A percentile compares a stretch with the other conserved stretches of the same genome.
Conservation (phyloP, 1,140 invertebrate genomes). For the Melitaea cinxia region DNA sequence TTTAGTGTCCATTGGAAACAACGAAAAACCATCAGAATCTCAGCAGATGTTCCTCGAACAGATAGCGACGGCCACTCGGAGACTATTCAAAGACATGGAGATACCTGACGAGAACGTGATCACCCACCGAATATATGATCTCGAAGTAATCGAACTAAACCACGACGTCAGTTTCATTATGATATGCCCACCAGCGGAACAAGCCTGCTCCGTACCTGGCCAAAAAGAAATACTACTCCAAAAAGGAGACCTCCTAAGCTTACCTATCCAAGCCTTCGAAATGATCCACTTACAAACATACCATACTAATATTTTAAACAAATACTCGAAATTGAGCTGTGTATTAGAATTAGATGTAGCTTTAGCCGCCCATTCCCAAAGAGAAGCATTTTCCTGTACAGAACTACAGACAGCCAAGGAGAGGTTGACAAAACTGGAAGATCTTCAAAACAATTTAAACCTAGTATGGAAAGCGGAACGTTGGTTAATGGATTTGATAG, state of each 20-base stretch:
- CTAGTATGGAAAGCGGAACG: slow-evolving; percentile 94
- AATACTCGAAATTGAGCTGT: slow-evolving; percentile 95
- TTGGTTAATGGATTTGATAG: slow-evolving; percentile 97
- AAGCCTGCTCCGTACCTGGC: slow-evolving; percentile 94
- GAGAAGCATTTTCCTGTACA: slow-evolving; percentile 95
- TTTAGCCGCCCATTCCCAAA: slow-evolving; percentile 93
- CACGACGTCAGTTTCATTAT: slow-evolving; percentile 94
- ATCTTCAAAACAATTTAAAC: slow-evolving; percentile 91
- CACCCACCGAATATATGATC: slow-evolving; percentile 91
- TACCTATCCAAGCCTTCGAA: slow-evolving; percentile 94
- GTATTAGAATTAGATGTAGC: slow-evolving; percentile 96
- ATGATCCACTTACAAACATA: slow-evolving; percentile 97
- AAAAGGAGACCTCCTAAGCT: slow-evolving; percentile 89
- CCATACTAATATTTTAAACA: slow-evolving; percentile 92
- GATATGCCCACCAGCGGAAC: slow-evolving; percentile 93
- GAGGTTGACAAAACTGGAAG: slow-evolving; percentile 89
- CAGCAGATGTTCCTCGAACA: slow-evolving; percentile 90
- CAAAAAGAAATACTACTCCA: slow-evolving; percentile 91
- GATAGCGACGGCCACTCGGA: slow-evolving; percentile 86
- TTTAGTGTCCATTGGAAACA: slow-evolving; percentile 71
- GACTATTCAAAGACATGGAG: slow-evolving; percentile 91
- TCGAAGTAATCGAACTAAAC: slow-evolving; percentile 95
- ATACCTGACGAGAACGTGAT: slow-evolving; percentile 86
- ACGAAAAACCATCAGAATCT: slow-evolving; percentile 85
- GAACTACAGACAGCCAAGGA: slow-evolving; percentile 94